Evolutionary conservation across 1,140 invertebrate genomes (phyloP).

Genomic region (Macrostomum lignano): DNA sequence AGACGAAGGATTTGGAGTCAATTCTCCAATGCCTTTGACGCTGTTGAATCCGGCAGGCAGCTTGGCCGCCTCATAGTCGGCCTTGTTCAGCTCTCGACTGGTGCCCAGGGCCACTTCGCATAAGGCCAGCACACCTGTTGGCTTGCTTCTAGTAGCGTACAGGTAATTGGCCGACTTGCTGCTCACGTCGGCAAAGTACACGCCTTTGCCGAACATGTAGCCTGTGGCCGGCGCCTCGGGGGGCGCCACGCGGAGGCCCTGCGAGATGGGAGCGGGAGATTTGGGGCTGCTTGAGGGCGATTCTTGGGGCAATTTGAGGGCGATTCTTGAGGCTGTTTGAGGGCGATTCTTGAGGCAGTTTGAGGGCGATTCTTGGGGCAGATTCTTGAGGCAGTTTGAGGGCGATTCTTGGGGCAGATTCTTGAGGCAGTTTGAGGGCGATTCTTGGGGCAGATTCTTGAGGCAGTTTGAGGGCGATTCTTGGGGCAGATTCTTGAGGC

Average conservation of each 20-base stretch:
- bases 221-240: conserved; percentile 34
- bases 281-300: conserved; percentile 72
- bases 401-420: too few relatives aligned
- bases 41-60: conserved; percentile 19
- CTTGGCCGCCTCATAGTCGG: conserved; percentile 18
- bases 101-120: conserved; percentile 83
- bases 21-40: conserved; percentile 16
- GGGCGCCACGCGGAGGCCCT: conserved; percentile 23
- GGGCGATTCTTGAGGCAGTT: too few relatives aligned
- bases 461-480: too few relatives aligned
- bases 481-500: too few relatives aligned
- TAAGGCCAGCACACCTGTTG: conserved; percentile 51
- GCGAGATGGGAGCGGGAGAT: conserved; percentile 51
- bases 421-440: too few relatives aligned
- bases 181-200: conserved; percentile 93
- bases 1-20: conserved; percentile 14
- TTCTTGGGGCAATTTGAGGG: too few relatives aligned
- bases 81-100: conserved; percentile 15
- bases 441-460: too few relatives aligned
- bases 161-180: conserved; percentile 96
- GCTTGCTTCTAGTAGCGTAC: conserved; percentile 39
- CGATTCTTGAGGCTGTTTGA: too few relatives aligned
- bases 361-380: too few relatives aligned
- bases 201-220: conserved; percentile 75
- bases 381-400: too few relatives aligned